A percentile compares a stretch with the other conserved stretches of the same genome.
Conservation (phyloP, 2,797 vertebrate species). For the Poecilia velifera region DNA sequence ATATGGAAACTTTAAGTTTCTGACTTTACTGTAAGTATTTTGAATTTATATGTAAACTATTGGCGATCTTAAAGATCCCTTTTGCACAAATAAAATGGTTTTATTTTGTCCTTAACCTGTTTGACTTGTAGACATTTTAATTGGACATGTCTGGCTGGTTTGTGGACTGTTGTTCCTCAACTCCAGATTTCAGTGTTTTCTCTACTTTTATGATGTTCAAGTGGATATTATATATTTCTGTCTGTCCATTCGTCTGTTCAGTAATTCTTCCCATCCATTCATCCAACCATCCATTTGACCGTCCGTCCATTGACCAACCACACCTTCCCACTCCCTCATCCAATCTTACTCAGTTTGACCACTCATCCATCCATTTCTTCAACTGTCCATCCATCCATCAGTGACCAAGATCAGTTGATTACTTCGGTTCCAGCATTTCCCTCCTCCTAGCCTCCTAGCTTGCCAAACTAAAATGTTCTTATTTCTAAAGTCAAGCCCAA, state of each 20-base stretch:
- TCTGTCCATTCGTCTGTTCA: not conserved
- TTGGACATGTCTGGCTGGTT: not conserved
- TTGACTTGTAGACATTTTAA: not conserved
- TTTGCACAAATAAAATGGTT: not conserved
- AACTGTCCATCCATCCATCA: not conserved
- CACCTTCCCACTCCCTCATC: not conserved
- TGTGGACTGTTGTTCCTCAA: not conserved
- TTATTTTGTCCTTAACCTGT: not conserved
- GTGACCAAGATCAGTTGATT: not conserved
- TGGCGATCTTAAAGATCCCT: not conserved
- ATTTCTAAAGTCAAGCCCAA: not conserved
- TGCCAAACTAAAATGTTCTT: not conserved
- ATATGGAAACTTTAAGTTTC: not conserved
- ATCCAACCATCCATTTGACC: not conserved
- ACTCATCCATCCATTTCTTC: too few species aligned
- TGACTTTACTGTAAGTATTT: not conserved
- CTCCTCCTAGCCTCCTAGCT: not conserved
- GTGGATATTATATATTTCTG: not conserved
- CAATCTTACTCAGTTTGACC: too few species aligned
- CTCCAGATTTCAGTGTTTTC: not conserved
- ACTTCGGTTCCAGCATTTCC: not conserved
- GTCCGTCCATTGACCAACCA: not conserved
- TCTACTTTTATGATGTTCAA: not conserved
- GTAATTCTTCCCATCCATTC: not conserved
- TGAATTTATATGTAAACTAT: not conserved